These are phyloP conservation scores for Spisula solida DNA, from an alignment of 2,888 invertebrate genomes.

Conservation along the genomic window DNA sequence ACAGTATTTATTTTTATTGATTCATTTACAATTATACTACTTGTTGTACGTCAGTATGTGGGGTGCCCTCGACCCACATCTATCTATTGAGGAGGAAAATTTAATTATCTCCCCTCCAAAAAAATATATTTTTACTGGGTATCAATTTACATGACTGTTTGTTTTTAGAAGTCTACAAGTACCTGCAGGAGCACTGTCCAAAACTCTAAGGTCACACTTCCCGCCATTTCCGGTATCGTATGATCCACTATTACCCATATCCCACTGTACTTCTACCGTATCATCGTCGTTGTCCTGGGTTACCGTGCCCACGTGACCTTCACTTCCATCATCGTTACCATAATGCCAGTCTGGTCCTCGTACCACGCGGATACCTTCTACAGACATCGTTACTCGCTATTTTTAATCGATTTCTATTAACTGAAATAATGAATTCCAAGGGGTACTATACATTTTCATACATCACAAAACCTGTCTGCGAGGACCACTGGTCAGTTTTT, in stretches of 20 bases:
- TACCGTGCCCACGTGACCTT: slow-evolving; percentile 86
- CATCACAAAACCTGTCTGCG: too few species aligned
- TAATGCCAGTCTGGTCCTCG: slow-evolving; percentile 85
- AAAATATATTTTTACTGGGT: too few species aligned
- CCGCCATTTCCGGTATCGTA: slow-evolving; percentile 94
- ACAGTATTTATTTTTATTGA: too few species aligned
- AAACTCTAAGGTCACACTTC: slow-evolving; percentile 92
- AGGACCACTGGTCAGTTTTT: too few species aligned
- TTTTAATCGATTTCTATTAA: background rate
- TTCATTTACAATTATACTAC: too few species aligned
- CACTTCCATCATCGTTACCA: slow-evolving; percentile 83
- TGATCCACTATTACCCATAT: slow-evolving; percentile 87
- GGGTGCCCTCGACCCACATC: too few species aligned
- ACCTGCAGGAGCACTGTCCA: slow-evolving; percentile 95
- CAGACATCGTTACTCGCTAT: slow-evolving; percentile 49
- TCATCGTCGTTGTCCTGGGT: slow-evolving; percentile 91
- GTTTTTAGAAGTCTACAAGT: slow-evolving; percentile 73
- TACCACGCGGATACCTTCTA: slow-evolving; percentile 82
- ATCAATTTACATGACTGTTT: too few species aligned
- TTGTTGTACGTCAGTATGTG: too few species aligned
- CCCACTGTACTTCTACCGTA: slow-evolving; percentile 96
- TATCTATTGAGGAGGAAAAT: too few species aligned
- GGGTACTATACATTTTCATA: too few species aligned
- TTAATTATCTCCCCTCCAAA: too few species aligned
- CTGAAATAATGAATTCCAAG: too few species aligned